phyloP scores from a whole-genome alignment of 2,797 vertebrate species.

The Kryptolebias ocellatus region DNA sequence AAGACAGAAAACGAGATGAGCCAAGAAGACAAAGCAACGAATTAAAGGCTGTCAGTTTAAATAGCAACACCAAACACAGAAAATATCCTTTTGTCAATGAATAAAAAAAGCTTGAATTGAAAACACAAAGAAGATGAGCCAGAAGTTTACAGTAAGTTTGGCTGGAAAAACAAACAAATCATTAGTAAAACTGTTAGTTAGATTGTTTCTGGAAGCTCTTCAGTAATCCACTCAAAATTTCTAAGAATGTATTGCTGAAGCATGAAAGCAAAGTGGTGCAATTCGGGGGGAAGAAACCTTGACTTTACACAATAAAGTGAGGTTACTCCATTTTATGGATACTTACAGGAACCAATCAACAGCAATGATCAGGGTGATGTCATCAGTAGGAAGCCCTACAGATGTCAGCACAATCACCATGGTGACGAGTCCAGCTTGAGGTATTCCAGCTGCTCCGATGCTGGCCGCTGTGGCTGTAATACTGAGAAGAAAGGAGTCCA shows the following conservation, averaged over 20 bases:
- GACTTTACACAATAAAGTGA: background rate
- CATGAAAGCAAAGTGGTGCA: background rate
- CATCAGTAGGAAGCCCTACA: conserved; percentile 95
- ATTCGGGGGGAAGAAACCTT: background rate
- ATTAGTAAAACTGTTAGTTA: background rate
- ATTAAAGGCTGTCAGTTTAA: too few species aligned
- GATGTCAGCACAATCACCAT: conserved; percentile 98
- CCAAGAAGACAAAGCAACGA: background rate
- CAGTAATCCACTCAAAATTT: too few species aligned
- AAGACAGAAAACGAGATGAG: conserved; percentile 4
- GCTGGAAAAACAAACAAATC: background rate
- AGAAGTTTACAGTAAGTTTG: background rate
- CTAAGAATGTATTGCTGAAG: too few species aligned
- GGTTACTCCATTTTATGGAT: conserved; percentile 14
- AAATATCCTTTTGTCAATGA: too few species aligned
- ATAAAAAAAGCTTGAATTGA: too few species aligned
- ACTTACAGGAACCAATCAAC: conserved; percentile 99
- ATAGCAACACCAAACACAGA: too few species aligned
- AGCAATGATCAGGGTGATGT: conserved; percentile 95
- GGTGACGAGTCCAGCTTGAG: conserved; percentile 97
- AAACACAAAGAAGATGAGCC: background rate
- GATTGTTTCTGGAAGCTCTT: too few species aligned
- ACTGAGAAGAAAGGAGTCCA: conserved; percentile 73
- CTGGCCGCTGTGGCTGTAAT: conserved; percentile 98
- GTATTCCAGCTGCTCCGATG: conserved; percentile 97